These are phyloP conservation scores for Agrochola lota DNA, from an alignment of 2,888 invertebrate species.

Conservation along the genomic window DNA sequence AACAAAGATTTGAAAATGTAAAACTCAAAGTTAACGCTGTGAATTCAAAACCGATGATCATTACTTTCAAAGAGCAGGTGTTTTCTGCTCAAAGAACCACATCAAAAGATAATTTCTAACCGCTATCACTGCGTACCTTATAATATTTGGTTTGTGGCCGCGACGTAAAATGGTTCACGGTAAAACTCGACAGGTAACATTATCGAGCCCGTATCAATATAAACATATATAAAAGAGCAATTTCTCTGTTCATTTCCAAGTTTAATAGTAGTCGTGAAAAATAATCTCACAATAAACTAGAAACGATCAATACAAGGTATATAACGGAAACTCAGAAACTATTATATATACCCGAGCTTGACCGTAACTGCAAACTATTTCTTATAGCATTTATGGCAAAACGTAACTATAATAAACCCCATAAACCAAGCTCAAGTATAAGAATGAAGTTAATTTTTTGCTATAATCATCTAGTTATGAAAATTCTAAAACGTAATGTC, in stretches of 20 bases:
- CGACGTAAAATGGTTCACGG: constrained; percentile 32
- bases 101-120: constrained; percentile 67
- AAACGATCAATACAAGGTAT: constrained; percentile 22
- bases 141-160: constrained; percentile 59
- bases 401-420: constrained; percentile 1
- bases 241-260: constrained; percentile 41
- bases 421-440: constrained; percentile 1
- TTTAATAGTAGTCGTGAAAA: constrained; percentile 47
- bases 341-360: constrained; percentile 27
- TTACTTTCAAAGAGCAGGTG: constrained; percentile 50
- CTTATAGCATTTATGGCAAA: constrained; percentile 9
- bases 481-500: constrained; percentile 35
- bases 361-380: constrained; percentile 34
- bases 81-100: constrained; percentile 54
- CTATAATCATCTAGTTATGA: constrained; percentile 50
- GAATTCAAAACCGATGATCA: constrained; percentile 35
- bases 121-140: constrained; percentile 49
- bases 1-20: constrained; percentile 28
- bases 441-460: constrained; percentile 15
- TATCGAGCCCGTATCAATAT: constrained; percentile 52
- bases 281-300: constrained; percentile 47
- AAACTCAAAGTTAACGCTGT: constrained; percentile 24
- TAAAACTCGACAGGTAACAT: constrained; percentile 50
- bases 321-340: constrained; percentile 24
- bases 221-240: constrained; percentile 57